These are phyloP conservation scores for Brachyhypopomus gauderio DNA, from an alignment of 2,113 vertebrate species.

Conservation along the genomic window DNA sequence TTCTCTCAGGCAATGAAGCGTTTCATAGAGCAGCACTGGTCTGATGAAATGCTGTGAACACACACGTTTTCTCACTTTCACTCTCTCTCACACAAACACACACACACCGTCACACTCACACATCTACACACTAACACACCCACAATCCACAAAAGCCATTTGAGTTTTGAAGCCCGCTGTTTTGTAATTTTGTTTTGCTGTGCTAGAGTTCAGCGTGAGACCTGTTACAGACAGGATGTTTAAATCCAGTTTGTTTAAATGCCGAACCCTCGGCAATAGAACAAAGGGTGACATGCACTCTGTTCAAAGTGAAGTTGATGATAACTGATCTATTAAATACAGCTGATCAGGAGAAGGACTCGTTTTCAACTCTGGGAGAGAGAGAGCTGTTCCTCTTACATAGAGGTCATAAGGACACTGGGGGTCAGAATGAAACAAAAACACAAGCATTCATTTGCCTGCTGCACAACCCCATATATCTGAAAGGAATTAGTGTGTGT, in stretches of 20 bases:
- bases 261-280: not conserved
- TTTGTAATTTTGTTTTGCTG: not conserved
- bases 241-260: too few relatives aligned
- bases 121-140: too few relatives aligned
- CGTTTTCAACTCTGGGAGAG: not conserved
- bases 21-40: slow-evolving; percentile 4
- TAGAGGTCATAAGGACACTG: not conserved
- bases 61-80: not conserved
- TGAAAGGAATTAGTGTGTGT: not conserved
- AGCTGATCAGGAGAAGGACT: not conserved
- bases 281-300: not conserved
- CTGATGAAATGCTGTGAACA: slow-evolving; percentile 32
- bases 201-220: too few relatives aligned
- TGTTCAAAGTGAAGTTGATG: not conserved
- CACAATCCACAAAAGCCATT: slow-evolving; percentile 7
- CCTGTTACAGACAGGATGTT: too few relatives aligned
- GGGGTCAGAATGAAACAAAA: slow-evolving; percentile 19
- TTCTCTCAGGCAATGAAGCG: slow-evolving; percentile 12
- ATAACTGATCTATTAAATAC: not conserved
- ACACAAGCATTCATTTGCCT: not conserved
- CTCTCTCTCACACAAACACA: too few relatives aligned
- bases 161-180: not conserved
- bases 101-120: too few relatives aligned
- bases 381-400: not conserved
- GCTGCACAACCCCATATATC: not conserved